Conservation (phyloP, 2,888 invertebrate species). For the Philhelius pedissequus region DNA sequence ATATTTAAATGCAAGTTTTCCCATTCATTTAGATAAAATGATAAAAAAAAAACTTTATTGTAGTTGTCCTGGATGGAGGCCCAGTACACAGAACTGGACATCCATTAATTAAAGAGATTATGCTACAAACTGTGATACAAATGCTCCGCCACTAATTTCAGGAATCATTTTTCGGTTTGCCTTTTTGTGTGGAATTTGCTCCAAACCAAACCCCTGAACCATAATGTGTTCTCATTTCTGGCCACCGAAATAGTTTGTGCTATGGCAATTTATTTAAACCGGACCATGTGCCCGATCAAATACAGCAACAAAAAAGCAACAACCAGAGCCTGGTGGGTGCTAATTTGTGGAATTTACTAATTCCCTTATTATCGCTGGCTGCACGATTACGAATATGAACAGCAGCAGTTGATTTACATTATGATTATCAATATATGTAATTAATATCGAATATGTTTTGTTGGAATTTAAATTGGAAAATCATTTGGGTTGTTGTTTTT, state of each 20-base stretch:
- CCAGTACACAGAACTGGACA: slow-evolving; percentile 38
- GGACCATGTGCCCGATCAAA: not conserved
- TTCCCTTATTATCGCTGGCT: slow-evolving; percentile 37
- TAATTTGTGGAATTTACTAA: slow-evolving; percentile 54
- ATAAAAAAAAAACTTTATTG: not conserved
- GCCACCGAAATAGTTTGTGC: slow-evolving; percentile 13
- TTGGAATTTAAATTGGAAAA: slow-evolving; percentile 34
- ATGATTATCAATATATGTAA: slow-evolving; percentile 55
- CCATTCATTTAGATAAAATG: slow-evolving; percentile 14
- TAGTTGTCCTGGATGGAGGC: not conserved
- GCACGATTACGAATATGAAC: slow-evolving; percentile 37
- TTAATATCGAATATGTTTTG: slow-evolving; percentile 57
- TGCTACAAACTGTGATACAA: slow-evolving; percentile 57
- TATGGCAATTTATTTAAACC: slow-evolving; percentile 19
- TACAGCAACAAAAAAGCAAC: not conserved
- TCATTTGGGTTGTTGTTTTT: slow-evolving; percentile 31
- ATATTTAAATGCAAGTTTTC: slow-evolving; percentile 50
- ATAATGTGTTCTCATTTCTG: slow-evolving; percentile 10
- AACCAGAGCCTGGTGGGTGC: not conserved
- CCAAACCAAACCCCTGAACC: not conserved
- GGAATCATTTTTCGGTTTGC: slow-evolving; percentile 42
- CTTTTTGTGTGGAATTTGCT: slow-evolving; percentile 15
- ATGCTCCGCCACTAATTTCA: slow-evolving; percentile 40
- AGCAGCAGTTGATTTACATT: slow-evolving; percentile 50
- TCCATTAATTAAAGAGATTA: slow-evolving; percentile 66